Evolutionary conservation across 1,140 invertebrate species (phyloP).

Genomic region (Thereuonema tuberculata): DNA sequence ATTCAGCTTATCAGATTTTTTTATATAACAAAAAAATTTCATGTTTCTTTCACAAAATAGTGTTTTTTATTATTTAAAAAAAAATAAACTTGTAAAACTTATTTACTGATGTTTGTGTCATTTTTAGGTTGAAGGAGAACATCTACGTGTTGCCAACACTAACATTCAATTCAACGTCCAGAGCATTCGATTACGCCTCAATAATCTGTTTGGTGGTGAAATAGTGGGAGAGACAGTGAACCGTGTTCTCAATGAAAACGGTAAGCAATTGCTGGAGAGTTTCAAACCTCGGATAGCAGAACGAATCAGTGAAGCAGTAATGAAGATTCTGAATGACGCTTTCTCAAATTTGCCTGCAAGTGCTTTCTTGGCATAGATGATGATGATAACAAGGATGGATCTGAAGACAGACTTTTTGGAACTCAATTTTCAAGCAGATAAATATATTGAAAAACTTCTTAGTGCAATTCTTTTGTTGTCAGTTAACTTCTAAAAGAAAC

Average conservation of each 20-base stretch:
- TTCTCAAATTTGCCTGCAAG: conserved; percentile 2
- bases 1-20: too few relatives aligned
- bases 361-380: not conserved
- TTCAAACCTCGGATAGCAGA: conserved; percentile 1
- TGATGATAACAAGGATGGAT: not conserved
- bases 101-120: too few relatives aligned
- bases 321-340: conserved; percentile 4
- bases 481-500: too few relatives aligned
- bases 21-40: too few relatives aligned
- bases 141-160: not conserved
- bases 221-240: conserved; percentile 1
- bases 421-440: too few relatives aligned
- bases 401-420: too few relatives aligned
- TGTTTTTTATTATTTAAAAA: too few relatives aligned
- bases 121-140: not conserved
- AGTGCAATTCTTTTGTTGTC: too few relatives aligned
- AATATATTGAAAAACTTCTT: too few relatives aligned
- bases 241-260: conserved; percentile 2
- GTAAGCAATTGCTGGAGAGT: conserved; percentile 1
- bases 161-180: conserved; percentile 1
- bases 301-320: not conserved
- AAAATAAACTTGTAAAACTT: too few relatives aligned
- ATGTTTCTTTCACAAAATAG: too few relatives aligned
- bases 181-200: not conserved
- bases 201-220: conserved; percentile 2